A percentile compares a stretch with the other conserved stretches of the same genome.
Evolutionary conservation across 2,113 vertebrate genomes (phyloP).

Genomic region (Oostethus manadensis): DNA sequence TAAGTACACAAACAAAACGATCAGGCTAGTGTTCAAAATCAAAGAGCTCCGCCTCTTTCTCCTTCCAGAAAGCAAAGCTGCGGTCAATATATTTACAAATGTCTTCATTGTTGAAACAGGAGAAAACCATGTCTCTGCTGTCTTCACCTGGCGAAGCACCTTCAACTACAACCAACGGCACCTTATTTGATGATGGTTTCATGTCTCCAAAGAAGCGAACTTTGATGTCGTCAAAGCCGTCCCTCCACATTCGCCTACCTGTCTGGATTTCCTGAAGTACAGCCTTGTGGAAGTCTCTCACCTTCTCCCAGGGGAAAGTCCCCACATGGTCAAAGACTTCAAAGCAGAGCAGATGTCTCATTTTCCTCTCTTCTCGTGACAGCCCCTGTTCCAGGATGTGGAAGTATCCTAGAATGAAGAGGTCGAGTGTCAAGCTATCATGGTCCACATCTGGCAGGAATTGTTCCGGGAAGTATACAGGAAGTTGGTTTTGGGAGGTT

Average conservation of each 20-base stretch:
- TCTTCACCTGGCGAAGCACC: slow-evolving; percentile 26
- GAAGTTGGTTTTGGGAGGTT: slow-evolving; percentile 48
- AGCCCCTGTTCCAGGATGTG: slow-evolving; percentile 88
- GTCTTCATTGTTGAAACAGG: slow-evolving; percentile 74
- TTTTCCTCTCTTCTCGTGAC: slow-evolving; percentile 79
- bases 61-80: slow-evolving; percentile 96
- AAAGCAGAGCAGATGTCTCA: slow-evolving; percentile 90
- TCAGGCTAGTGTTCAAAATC: slow-evolving; percentile 61
- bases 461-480: slow-evolving; percentile 82
- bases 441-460: slow-evolving; percentile 80
- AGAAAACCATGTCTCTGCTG: slow-evolving; percentile 32
- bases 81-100: slow-evolving; percentile 88
- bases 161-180: slow-evolving; percentile 45
- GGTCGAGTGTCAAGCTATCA: slow-evolving; percentile 80
- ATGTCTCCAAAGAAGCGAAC: slow-evolving; percentile 74
- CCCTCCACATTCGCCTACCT: slow-evolving; percentile 78
- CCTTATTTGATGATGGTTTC: not conserved
- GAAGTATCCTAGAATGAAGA: slow-evolving; percentile 96
- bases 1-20: slow-evolving; percentile 11
- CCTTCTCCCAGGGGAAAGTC: slow-evolving; percentile 78
- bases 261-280: slow-evolving; percentile 82
- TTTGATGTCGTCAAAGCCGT: slow-evolving; percentile 90
- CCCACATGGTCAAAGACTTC: slow-evolving; percentile 91
- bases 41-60: slow-evolving; percentile 92
- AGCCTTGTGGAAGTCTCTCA: slow-evolving; percentile 82